phyloP scores from a whole-genome alignment of 2,888 invertebrate species.

The Pilophorus perplexus region DNA sequence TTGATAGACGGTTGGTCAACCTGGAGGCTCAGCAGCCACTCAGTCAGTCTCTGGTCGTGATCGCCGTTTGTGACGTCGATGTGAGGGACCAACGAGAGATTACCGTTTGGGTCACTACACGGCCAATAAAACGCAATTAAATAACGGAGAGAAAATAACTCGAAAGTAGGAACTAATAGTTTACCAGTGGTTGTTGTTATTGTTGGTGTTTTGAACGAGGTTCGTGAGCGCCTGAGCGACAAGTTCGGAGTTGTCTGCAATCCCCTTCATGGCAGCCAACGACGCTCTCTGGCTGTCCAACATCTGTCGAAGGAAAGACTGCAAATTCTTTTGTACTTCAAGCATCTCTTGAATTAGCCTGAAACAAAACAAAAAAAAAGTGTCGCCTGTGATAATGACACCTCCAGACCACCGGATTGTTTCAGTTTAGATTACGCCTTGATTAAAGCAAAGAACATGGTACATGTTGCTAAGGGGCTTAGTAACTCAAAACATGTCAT shows the following conservation, averaged over 20 bases:
- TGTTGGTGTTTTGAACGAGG: background rate
- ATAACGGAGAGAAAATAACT: too few species aligned
- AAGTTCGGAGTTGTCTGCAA: slow-evolving; percentile 52
- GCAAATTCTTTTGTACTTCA: slow-evolving; percentile 72
- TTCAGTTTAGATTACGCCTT: too few species aligned
- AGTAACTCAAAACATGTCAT: too few species aligned
- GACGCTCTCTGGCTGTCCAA: slow-evolving; percentile 64
- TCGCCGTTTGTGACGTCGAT: slow-evolving; percentile 52
- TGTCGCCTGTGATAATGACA: too few species aligned
- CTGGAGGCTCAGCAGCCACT: slow-evolving; percentile 70
- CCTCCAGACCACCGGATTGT: too few species aligned
- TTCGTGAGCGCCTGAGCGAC: slow-evolving; percentile 36
- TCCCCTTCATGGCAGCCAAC: slow-evolving; percentile 57
- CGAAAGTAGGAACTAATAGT: too few species aligned
- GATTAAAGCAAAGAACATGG: too few species aligned
- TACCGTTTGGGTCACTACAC: slow-evolving; percentile 7
- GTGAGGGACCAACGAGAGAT: slow-evolving; percentile 49
- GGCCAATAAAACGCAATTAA: too few species aligned
- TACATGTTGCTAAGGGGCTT: too few species aligned
- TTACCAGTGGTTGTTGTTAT: too few species aligned
- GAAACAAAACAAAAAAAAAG: too few species aligned
- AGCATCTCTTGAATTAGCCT: slow-evolving; percentile 72
- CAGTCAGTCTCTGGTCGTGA: slow-evolving; percentile 60
- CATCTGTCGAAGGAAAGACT: slow-evolving; percentile 65
- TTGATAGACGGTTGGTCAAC: slow-evolving; percentile 67